These are phyloP conservation scores for Amblyornis subalaris DNA, from an alignment of 2,113 vertebrate genomes.

Conservation along the genomic window DNA sequence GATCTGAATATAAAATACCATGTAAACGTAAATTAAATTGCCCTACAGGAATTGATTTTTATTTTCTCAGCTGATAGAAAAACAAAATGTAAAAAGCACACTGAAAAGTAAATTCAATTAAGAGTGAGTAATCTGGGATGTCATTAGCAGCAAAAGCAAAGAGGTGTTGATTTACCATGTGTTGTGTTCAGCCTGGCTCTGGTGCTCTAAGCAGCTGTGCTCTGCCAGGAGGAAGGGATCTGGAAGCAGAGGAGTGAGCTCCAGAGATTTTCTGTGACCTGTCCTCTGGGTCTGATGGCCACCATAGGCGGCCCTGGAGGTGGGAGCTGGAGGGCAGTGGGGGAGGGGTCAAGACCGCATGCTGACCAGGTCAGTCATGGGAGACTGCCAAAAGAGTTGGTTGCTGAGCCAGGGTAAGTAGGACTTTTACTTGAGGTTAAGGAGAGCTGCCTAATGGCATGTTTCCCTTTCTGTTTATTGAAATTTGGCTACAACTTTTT, in stretches of 20 bases:
- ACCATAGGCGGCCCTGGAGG: background rate
- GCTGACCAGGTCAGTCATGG: background rate
- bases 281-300: background rate
- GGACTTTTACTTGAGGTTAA: background rate
- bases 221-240: background rate
- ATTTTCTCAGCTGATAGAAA: background rate
- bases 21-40: background rate
- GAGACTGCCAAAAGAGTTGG: background rate
- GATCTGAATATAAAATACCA: background rate
- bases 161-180: background rate
- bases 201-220: background rate
- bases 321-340: background rate
- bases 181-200: background rate
- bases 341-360: rapidly evolving
- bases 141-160: background rate
- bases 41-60: background rate
- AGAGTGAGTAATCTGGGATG: background rate
- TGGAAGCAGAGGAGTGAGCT: background rate
- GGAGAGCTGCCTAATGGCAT: background rate
- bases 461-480: background rate
- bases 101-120: slow-evolving; percentile 15
- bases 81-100: background rate
- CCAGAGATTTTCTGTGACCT: background rate
- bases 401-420: background rate
- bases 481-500: background rate